phyloP scores from a whole-genome alignment of 2,888 invertebrate genomes.

The Dioctria rufipes region DNA sequence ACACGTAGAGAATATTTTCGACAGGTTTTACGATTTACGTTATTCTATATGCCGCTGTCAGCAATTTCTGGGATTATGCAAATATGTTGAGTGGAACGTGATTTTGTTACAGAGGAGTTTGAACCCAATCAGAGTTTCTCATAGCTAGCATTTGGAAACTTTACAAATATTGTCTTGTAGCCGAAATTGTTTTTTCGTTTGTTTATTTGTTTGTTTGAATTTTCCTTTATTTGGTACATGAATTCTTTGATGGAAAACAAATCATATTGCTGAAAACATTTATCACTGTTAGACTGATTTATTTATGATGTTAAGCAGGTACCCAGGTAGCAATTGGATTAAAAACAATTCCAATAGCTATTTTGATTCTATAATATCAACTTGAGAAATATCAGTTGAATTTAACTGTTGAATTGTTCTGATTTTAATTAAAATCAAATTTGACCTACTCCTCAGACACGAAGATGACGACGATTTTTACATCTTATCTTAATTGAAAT shows the following conservation, averaged over 20 bases:
- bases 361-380: not conserved
- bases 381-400: not conserved
- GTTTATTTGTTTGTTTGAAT: too few relatives aligned
- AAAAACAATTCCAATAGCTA: not conserved
- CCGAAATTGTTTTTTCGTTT: conserved; percentile 1
- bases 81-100: conserved; percentile 9
- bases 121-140: not conserved
- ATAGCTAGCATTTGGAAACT: not conserved
- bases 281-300: not conserved
- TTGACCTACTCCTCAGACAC: not conserved
- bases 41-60: not conserved
- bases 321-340: too few relatives aligned
- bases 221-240: not conserved
- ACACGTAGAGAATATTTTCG: not conserved
- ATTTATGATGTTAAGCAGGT: too few relatives aligned
- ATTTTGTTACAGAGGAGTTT: not conserved
- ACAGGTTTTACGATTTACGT: not conserved
- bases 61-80: conserved; percentile 4
- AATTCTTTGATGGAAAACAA: conserved; percentile 1
- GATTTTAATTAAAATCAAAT: conserved; percentile 28
- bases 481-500: conserved; percentile 33
- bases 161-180: conserved; percentile 1
- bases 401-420: too few relatives aligned
- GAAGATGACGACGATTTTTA: not conserved
- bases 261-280: not conserved